Conservation (phyloP, 2,797 vertebrate genomes). For the Pipistrellus pipistrellus region DNA sequence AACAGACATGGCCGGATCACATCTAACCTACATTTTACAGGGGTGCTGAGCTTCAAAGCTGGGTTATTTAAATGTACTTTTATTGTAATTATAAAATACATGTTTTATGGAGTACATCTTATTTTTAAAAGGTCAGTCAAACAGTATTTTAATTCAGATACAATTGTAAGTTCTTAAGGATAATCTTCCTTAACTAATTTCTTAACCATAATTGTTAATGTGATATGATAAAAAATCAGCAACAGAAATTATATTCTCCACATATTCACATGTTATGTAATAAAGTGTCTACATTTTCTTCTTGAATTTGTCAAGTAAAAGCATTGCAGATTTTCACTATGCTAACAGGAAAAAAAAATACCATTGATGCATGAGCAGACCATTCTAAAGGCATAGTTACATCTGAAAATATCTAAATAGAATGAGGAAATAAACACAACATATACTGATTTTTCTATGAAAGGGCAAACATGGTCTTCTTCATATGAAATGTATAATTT, state of each 20-base stretch:
- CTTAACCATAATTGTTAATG: conserved; percentile 3
- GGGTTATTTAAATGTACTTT: conserved; percentile 28
- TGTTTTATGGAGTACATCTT: conserved; percentile 30
- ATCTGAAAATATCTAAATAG: conserved; percentile 77
- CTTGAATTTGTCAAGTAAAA: conserved; percentile 79
- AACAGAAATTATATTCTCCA: conserved; percentile 55
- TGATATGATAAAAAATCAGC: neutral
- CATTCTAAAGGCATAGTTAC: conserved; percentile 68
- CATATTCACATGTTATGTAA: conserved; percentile 1
- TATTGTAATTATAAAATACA: conserved; percentile 60
- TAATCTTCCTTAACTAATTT: conserved; percentile 57
- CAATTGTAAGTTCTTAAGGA: neutral
- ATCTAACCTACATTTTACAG: neutral
- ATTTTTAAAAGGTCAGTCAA: conserved; percentile 42
- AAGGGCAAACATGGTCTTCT: conserved; percentile 72
- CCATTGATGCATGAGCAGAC: conserved; percentile 59
- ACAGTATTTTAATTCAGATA: conserved; percentile 41
- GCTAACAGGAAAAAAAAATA: conserved; percentile 80
- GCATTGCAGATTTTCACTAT: conserved; percentile 61
- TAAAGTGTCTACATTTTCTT: conserved; percentile 57
- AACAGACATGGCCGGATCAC: neutral
- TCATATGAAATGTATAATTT: conserved; percentile 79
- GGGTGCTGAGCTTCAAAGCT: neutral
- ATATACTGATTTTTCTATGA: conserved; percentile 62
- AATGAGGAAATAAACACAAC: conserved; percentile 77